A percentile compares a stretch with the other conserved stretches of the same genome.
Conservation (phyloP, 1,140 invertebrate genomes). For the Colletes gigas region DNA sequence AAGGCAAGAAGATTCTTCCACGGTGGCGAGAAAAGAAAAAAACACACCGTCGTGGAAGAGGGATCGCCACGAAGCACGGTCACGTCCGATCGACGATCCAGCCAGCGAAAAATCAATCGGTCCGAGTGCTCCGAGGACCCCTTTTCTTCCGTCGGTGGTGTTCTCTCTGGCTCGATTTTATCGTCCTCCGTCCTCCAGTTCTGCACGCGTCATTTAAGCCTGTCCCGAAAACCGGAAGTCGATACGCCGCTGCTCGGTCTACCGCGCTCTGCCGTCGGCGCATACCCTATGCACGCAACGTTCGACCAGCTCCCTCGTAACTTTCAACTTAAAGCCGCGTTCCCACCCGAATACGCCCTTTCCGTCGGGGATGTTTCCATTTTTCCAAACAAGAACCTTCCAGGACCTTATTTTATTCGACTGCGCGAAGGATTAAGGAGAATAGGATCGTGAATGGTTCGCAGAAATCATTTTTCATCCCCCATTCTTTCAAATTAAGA, state of each 20-base stretch:
- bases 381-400: too few species aligned
- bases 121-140: too few species aligned
- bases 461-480: too few species aligned
- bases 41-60: background rate
- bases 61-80: background rate
- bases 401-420: too few species aligned
- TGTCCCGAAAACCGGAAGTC: conserved; percentile 12
- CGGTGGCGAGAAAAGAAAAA: background rate
- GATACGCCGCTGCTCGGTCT: conserved; percentile 13
- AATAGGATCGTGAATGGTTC: too few species aligned
- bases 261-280: background rate
- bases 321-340: background rate
- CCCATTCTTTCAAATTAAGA: too few species aligned
- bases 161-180: background rate
- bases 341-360: too few species aligned
- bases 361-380: too few species aligned
- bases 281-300: background rate
- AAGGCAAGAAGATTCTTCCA: background rate
- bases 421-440: too few species aligned
- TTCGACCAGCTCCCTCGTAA: background rate
- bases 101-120: background rate
- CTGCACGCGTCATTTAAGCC: conserved; percentile 17
- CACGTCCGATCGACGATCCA: background rate
- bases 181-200: too few species aligned
- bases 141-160: background rate